These are phyloP conservation scores for Rhinophrynus dorsalis DNA, from an alignment of 2,797 vertebrate species.

Conservation along the genomic window DNA sequence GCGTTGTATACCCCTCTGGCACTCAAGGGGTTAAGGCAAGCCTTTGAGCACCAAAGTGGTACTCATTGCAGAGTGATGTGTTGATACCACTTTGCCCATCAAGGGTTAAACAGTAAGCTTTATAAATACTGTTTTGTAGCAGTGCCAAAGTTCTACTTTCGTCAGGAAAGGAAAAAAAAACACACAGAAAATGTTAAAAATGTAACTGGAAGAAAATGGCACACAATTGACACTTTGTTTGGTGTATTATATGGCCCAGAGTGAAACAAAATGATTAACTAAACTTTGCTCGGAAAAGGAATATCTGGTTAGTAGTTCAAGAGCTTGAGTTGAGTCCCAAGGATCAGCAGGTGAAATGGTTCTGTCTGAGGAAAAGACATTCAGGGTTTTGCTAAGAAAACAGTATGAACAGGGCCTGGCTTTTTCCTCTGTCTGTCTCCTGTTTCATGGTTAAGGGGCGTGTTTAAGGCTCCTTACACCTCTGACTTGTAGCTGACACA, in stretches of 20 bases:
- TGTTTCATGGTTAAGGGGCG: slow-evolving; percentile 37
- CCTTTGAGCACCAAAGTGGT: no score
- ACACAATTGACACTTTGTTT: slow-evolving; percentile 41
- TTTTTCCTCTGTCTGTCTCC: slow-evolving; percentile 25
- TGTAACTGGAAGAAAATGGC: not conserved
- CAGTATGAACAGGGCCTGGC: slow-evolving; percentile 25
- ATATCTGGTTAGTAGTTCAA: slow-evolving; percentile 12
- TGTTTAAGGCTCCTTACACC: slow-evolving; percentile 37
- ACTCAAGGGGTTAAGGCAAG: no score
- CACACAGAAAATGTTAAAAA: slow-evolving; percentile 37
- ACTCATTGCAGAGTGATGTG: no score
- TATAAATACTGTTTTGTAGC: not conserved
- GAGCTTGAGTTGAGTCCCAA: slow-evolving; percentile 78
- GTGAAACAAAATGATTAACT: slow-evolving; percentile 33
- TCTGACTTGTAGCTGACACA: slow-evolving; percentile 48
- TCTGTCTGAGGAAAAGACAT: slow-evolving; percentile 41
- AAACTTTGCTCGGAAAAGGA: slow-evolving; percentile 25
- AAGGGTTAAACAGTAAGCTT: not conserved
- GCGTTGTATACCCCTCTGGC: no score
- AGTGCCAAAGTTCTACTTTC: slow-evolving; percentile 5
- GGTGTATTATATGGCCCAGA: slow-evolving; percentile 8
- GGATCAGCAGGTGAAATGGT: slow-evolving; percentile 96
- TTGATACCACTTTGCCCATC: no score
- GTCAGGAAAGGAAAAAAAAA: slow-evolving; percentile 3
- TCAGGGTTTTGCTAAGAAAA: slow-evolving; percentile 29